Base-by-base conservation (phyloP, 2,113 vertebrate species). In the Mustela nigripes region DNA sequence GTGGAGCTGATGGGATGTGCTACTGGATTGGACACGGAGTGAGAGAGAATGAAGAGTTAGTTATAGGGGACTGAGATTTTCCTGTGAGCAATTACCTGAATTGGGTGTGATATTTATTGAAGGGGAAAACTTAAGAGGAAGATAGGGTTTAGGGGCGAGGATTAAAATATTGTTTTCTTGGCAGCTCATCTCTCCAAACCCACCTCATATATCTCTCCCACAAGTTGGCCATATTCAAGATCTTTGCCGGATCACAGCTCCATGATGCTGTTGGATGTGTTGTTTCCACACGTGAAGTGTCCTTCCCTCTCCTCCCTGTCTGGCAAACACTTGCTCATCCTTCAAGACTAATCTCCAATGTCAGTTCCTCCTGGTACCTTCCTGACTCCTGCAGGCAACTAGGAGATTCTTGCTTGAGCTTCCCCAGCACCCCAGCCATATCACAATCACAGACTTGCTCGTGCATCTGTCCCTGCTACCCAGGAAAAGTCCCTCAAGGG, bases 271-370 rank as follows among this genome's bases (percentile, higher is more conserved):
- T 18, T 31, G 21, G 31, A 21, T 36, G 62, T 62, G 53, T 36
- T 39, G 1, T 53, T 80, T 88, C 74, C 39, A 79, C 16, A 78
- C 60, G 16, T n/a, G 3, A 80, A 48, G 26, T 62, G 62, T 65
- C 82, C 73, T 86, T 82, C 60, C 11, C 19, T 18, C 56, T 94
- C 91, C 78, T 53, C 58, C 85, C 26, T 67, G 79, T 56, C 63
- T 91, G 93, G 93, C 88, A 94, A 82, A 73, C 21, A 74, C 53
- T 39, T 93, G 94, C 74, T 92, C 92, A 97, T 65, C 92, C 94
- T 95, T 97, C 89, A 92, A 88, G 79, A 87, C 95, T 92, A 96
- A 97, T 95, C 83, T 74, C 79, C 82, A 82, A 87, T 87, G 94
- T 95, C 97, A 92, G 79, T 76, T 95, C 89, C 76, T 83, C 48